Base-by-base conservation (phyloP, 2,113 vertebrate species). In the Phrynosoma platyrhinos region DNA sequence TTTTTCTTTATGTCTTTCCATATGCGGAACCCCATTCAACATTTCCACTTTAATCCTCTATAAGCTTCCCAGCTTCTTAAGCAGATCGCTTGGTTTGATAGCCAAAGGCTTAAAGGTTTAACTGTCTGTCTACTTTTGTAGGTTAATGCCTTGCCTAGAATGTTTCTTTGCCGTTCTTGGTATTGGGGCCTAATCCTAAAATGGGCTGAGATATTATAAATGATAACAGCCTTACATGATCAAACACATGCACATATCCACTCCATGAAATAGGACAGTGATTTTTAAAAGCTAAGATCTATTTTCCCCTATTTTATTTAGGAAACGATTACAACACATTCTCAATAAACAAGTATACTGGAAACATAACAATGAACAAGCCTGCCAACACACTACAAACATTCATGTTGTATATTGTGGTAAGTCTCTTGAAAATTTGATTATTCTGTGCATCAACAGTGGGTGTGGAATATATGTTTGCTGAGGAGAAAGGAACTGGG, bases 281-380 rank as follows among this genome's bases (percentile, higher is more conserved):
- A 82, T 47, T 40, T 12, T 42, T 27, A 58, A 32, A n/a, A 32
- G 13, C 0, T 75, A 77, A 90, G n/a, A 27, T 30, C 1, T 77
- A 4, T 36, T 27, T 42, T 84, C 84, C 62, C 76, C 78, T 5
- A 1, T 85, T 96, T 87, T 89, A 64, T 47, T 55, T 89, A 98
- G 98, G 98, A 90, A 95, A 98, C 2, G 90, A 94, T 52, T 95
- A 97, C 0, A 85, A 94, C 1, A 92, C 97, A 36, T 98, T 98
- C 94, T 94, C 95, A 84, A 95, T 98, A 32, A 91, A 97, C 68
- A 93, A 93, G 47, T 93, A 93, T 27, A 97, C 97, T 0, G 98
- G 98, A 47, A 98, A 98, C 87, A 96, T 98, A 90, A 97, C 97
- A 5, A 98, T 98, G 98, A 92, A 94, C 3, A 98, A 97, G 92